Percentiles rank a stretch among this genome's conserved stretches.
These are phyloP conservation scores for Amniataba percoides DNA, from an alignment of 2,797 vertebrate genomes.

Conservation along the genomic window DNA sequence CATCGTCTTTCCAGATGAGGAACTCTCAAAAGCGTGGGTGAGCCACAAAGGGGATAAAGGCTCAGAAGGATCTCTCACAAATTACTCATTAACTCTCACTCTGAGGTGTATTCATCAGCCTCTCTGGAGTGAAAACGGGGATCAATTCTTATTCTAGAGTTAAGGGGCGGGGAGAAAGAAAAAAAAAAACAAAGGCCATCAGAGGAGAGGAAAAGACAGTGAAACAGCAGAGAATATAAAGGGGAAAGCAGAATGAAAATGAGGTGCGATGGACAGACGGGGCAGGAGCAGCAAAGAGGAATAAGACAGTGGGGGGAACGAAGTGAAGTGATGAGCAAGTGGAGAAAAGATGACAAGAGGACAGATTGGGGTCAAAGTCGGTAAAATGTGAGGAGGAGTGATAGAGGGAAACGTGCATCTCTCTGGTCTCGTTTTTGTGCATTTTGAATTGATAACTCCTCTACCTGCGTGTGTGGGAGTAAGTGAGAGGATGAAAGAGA, in stretches of 20 bases:
- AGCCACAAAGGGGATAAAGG: conserved; percentile 64
- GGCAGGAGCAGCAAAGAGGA: conserved; percentile 18
- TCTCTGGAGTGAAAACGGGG: conserved; percentile 42
- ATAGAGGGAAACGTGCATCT: conserved; percentile 20
- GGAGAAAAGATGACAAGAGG: conserved; percentile 52
- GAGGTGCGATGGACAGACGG: conserved; percentile 35
- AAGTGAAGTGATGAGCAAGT: conserved; percentile 43
- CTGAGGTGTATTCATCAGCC: conserved; percentile 44
- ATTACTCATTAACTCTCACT: conserved; percentile 72
- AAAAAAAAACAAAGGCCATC: conserved; percentile 36
- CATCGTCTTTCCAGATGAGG: conserved; percentile 64
- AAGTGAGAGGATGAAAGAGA: conserved; percentile 31
- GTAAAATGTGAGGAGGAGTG: conserved; percentile 46
- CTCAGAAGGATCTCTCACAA: conserved; percentile 64
- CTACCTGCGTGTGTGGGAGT: conserved; percentile 4
- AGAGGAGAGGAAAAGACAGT: conserved; percentile 7
- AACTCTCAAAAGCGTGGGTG: conserved; percentile 48
- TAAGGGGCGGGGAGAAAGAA: not conserved
- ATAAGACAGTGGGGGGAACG: conserved; percentile 26
- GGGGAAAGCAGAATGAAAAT: conserved; percentile 32
- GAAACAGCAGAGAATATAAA: conserved; percentile 21
- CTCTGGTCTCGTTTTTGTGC: conserved; percentile 24
- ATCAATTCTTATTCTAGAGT: conserved; percentile 57
- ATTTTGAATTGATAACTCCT: conserved; percentile 54
- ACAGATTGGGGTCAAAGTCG: conserved; percentile 74